A percentile compares a stretch with the other conserved stretches of the same genome.
Evolutionary conservation across 64 coral and sea anemone species (phyloP).

Genomic region (Stichodactyla mertensii): DNA sequence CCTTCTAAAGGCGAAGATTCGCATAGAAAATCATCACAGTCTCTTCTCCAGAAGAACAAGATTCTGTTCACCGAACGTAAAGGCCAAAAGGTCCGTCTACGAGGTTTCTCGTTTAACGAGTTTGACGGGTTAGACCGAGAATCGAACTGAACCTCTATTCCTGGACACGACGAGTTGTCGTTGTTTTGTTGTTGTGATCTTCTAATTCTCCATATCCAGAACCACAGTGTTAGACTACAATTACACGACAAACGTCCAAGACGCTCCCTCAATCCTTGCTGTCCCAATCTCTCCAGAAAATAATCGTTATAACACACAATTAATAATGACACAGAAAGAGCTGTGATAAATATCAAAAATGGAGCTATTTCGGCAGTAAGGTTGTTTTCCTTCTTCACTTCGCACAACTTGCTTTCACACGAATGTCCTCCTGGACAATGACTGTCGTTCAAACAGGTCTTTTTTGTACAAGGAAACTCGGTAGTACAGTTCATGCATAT

Average conservation of each 20-base stretch:
- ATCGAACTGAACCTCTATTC: background rate
- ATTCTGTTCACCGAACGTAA: background rate
- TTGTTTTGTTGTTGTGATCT: background rate
- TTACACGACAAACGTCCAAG: background rate
- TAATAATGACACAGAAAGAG: background rate
- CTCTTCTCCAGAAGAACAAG: background rate
- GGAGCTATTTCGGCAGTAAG: conserved; percentile 3
- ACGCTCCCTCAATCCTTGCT: background rate
- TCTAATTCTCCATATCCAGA: conserved; percentile 6
- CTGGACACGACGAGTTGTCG: background rate
- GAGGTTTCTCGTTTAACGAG: conserved; percentile 7
- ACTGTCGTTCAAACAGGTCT: conserved; percentile 3
- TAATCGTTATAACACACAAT: conserved; percentile 24
- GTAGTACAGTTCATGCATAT: background rate
- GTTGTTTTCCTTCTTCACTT: background rate
- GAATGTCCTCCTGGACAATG: conserved; percentile 23
- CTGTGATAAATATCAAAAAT: conserved; percentile 10
- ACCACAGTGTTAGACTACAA: background rate
- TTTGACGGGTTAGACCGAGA: conserved; percentile 2
- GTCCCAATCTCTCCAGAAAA: conserved; percentile 5
- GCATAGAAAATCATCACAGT: background rate
- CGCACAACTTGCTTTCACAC: background rate
- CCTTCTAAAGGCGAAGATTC: background rate
- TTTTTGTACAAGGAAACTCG: background rate
- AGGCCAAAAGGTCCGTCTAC: background rate